Percentiles rank a stretch among this genome's conserved stretches.
These are phyloP conservation scores for Eunapius fragilis DNA, from an alignment of 37 sponge, comb jelly and placozoan genomes.

Conservation along the genomic window DNA sequence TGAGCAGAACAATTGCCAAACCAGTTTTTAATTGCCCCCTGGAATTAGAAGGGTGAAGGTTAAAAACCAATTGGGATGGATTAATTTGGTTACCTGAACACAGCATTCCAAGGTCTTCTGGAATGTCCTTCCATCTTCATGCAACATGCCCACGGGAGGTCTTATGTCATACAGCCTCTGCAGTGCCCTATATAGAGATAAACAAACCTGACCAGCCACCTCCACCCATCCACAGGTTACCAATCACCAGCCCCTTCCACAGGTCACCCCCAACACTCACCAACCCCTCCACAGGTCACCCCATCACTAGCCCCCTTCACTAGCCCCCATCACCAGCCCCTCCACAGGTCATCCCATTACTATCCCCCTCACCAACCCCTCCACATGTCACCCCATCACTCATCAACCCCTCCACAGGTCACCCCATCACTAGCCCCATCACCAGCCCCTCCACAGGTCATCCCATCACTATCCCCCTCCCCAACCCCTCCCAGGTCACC, in stretches of 20 bases:
- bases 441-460: neutral
- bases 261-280: too few relatives aligned
- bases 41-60: neutral
- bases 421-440: neutral
- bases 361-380: neutral
- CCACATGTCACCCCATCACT: too few relatives aligned
- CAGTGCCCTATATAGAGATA: neutral
- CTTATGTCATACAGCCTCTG: neutral
- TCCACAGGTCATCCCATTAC: neutral
- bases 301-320: neutral
- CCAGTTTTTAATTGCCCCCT: neutral
- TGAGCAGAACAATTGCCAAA: neutral
- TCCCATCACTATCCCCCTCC: neutral
- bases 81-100: neutral
- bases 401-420: too few relatives aligned
- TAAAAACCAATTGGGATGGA: neutral
- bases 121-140: neutral
- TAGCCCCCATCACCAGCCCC: neutral
- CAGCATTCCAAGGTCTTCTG: neutral
- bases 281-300: neutral
- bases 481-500: neutral
- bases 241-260: too few relatives aligned
- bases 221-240: neutral
- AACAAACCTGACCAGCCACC: neutral
- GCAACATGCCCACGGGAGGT: neutral